Evolutionary conservation across 1,140 invertebrate genomes (phyloP), one percentile per base, ranked within the genome.

Genomic region (Pomacea maculata): DNA sequence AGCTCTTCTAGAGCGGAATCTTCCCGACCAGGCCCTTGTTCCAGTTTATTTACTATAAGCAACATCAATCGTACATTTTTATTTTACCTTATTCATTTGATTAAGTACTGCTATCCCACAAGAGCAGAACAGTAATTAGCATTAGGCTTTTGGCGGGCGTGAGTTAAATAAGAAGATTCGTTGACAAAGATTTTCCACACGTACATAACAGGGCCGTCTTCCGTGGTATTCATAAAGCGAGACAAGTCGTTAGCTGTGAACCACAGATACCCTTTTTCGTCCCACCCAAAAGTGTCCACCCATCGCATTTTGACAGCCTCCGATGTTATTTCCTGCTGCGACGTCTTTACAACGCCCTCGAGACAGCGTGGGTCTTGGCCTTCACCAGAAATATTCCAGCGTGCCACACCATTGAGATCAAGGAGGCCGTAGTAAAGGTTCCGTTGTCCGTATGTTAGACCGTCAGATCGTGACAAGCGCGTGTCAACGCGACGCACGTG

Each of bases 111-210:
- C 15, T 61, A 61, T 2, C 57, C 57, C 57, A 61, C 57, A 61
- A 61, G 57, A 61, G 1, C 57, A 61, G 57, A 61, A 17, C 57
- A 61, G 15, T 11, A 61, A 61, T 61, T 61, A 7, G 55, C 19
- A 75, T 25, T 17, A 45, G 29, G 19, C 55, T 19, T 14, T 29
- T n/a, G 10, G 54, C 76, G 21, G 52, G 79, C 74, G 19, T 57
- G 9, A 61, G 21, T 29, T 17, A 83, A 65, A 65, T 85, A 85
- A 21, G 81, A 81, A 9, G 80, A 75, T 57, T 85, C 84, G 64
- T 85, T 83, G 14, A 85, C 80, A 57, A 78, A 85, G 29, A 83
- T 79, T 54, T 83, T 83, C 85, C 85, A 86, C 29, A 86, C 81
- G n/a, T 81, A 75, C 55, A 81, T 65, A 25, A 64, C 79, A 21